Percentiles rank a stretch among this genome's conserved stretches.
phyloP scores from a whole-genome alignment of 2,113 vertebrate species.

The Phoenicopterus ruber region DNA sequence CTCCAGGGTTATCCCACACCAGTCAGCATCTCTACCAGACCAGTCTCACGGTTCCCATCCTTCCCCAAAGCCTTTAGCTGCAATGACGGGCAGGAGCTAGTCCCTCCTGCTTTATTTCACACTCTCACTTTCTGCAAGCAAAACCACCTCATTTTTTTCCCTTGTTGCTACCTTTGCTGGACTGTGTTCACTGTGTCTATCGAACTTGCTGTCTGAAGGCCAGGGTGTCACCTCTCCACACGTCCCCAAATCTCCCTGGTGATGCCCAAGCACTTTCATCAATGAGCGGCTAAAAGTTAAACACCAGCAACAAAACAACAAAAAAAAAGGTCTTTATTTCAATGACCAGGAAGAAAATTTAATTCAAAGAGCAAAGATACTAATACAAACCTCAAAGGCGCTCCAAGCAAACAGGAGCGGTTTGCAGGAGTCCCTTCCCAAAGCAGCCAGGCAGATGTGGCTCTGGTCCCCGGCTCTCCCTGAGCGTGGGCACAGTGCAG shows the following conservation, averaged over 20 bases:
- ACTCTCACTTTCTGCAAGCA: fast-evolving
- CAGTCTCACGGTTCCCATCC: neutral
- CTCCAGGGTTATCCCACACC: neutral
- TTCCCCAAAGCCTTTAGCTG: neutral
- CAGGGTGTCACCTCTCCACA: fast-evolving
- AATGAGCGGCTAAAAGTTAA: neutral
- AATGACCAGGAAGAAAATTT: neutral
- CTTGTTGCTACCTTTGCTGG: neutral
- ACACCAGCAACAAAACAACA: neutral
- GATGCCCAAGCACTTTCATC: neutral
- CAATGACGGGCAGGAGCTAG: neutral
- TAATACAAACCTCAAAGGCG: neutral
- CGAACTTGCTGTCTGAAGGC: neutral
- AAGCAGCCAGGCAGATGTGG: neutral
- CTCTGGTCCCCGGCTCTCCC: neutral
- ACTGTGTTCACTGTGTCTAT: neutral
- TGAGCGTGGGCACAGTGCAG: neutral
- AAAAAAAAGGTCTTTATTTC: conserved; percentile 1
- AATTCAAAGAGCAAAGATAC: neutral
- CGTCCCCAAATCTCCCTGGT: neutral
- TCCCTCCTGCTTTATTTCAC: neutral
- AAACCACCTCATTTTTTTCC: neutral
- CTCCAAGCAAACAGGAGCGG: neutral
- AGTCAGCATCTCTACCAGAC: neutral
- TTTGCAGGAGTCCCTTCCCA: neutral